Evolutionary conservation across 2,888 invertebrate genomes (phyloP).

Genomic region (Sphaerophoria rueppellii): DNA sequence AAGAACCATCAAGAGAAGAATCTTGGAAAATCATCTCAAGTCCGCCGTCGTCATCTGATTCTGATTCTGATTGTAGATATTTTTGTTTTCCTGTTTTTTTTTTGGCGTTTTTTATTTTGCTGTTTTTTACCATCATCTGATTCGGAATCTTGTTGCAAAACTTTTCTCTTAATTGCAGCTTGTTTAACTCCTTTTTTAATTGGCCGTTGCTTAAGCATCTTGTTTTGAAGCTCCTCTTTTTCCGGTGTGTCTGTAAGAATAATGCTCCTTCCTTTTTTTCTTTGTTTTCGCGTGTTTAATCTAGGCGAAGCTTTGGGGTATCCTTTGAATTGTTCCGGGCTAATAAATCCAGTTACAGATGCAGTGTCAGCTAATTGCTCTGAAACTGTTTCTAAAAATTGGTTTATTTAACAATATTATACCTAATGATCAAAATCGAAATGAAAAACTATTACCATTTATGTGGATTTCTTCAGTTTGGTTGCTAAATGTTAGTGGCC

Average conservation of each 20-base stretch:
- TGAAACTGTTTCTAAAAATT: not conserved
- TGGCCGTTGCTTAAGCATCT: slow-evolving; percentile 3
- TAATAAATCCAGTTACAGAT: not conserved
- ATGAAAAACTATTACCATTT: not conserved
- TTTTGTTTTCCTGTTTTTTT: slow-evolving; percentile 4
- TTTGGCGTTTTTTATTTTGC: slow-evolving; percentile 4
- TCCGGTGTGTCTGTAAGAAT: slow-evolving; percentile 14
- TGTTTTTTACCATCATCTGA: slow-evolving; percentile 8
- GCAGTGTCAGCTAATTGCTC: not conserved
- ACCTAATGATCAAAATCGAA: not conserved
- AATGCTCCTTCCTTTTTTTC: slow-evolving; percentile 12
- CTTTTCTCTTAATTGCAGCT: slow-evolving; percentile 12
- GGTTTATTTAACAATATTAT: not conserved
- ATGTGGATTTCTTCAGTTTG: no score
- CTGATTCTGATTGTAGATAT: slow-evolving; percentile 10
- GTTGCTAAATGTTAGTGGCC: not conserved
- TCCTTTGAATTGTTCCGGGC: slow-evolving; percentile 19
- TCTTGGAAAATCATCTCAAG: slow-evolving; percentile 5
- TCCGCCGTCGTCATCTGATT: not conserved
- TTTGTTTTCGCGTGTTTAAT: slow-evolving; percentile 12
- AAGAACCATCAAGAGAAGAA: not conserved
- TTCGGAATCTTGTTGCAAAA: not conserved
- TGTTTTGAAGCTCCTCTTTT: slow-evolving; percentile 14
- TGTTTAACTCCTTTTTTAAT: slow-evolving; percentile 7
- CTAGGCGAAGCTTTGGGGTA: slow-evolving; percentile 13